Evolutionary conservation across 23 tunicate species (phyloP).

Genomic region (Ascidia mentula): DNA sequence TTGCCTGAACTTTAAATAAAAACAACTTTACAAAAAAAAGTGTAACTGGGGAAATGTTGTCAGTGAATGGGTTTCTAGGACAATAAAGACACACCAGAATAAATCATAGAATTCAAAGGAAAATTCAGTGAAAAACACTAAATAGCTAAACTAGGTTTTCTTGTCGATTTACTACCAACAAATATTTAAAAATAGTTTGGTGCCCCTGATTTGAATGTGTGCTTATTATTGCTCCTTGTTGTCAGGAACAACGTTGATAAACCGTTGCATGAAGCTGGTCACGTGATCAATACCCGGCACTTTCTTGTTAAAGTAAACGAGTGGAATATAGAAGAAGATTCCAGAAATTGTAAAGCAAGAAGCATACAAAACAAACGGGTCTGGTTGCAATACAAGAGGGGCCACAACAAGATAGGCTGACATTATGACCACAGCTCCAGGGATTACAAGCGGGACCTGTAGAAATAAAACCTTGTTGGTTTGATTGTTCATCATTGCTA

Average conservation of each 20-base stretch:
- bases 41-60: too few species aligned
- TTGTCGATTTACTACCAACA: too few species aligned
- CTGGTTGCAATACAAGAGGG: slow-evolving; percentile 18
- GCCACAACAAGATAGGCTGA: slow-evolving; percentile 12
- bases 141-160: too few species aligned
- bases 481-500: neutral
- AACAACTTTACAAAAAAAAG: too few species aligned
- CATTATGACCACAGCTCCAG: neutral
- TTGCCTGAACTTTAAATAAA: too few species aligned
- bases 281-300: slow-evolving; percentile 1
- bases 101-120: too few species aligned
- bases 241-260: slow-evolving; percentile 12
- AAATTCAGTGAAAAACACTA: too few species aligned
- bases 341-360: slow-evolving; percentile 6
- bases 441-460: slow-evolving; percentile 16
- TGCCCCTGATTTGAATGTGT: too few species aligned
- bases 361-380: slow-evolving; percentile 13
- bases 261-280: neutral
- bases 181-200: too few species aligned
- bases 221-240: too few species aligned
- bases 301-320: slow-evolving; percentile 16
- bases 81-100: too few species aligned
- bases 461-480: neutral
- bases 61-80: too few species aligned
- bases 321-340: slow-evolving; percentile 12